Base-by-base conservation (phyloP, 2,113 vertebrate genomes). In the Mirounga angustirostris region DNA sequence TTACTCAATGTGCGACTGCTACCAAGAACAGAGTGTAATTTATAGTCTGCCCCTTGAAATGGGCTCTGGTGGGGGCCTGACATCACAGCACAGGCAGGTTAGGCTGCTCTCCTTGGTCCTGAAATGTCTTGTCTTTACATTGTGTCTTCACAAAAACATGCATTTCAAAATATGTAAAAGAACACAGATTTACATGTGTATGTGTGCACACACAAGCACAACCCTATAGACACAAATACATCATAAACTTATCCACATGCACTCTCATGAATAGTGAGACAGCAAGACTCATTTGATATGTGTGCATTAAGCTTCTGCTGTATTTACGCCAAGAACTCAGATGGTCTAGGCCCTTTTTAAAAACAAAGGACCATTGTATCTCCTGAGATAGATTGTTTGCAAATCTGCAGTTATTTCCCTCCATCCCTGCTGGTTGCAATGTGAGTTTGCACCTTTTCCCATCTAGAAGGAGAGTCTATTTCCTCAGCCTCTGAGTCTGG, bases 1-100 rank as follows among this genome's bases (percentile, higher is more conserved):
- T 95, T 71, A 90, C 46, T 21, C 43, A 28, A n/a, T 61, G 30
- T 95, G 50, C 78, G 82, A 12, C 46, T 95, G 52, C 89, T 93
- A 83, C 52, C 71, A 21, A 85, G 76, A 80, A 89, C 54, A 85
- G 22, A 73, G 12, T 90, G 50, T 74, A 80, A 91, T 50, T 92
- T 61, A 86, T 52, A 4, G 7, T 59, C 86, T 87, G 28, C 26
- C 28, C 6, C 61, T 93, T n/a, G 90, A 82, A 50, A 63, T 22
- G 43, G 84, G 16, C 26, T 92, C 69, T 46, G 46, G 40, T 54
- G 36, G 59, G 52, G 65, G 12, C 28, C 30, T 67, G 26, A 2
- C 54, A 6, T 76, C 24, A 50, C 6, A 43, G 5, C 11, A 43
- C 12, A 36, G 7, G 13, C 36, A 28, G 40, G 36, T 58, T 36